Percentiles rank a stretch among this genome's conserved stretches.
These are phyloP conservation scores for Xenopus tropicalis DNA, from an alignment of 2,113 vertebrate genomes.

Conservation along the genomic window DNA sequence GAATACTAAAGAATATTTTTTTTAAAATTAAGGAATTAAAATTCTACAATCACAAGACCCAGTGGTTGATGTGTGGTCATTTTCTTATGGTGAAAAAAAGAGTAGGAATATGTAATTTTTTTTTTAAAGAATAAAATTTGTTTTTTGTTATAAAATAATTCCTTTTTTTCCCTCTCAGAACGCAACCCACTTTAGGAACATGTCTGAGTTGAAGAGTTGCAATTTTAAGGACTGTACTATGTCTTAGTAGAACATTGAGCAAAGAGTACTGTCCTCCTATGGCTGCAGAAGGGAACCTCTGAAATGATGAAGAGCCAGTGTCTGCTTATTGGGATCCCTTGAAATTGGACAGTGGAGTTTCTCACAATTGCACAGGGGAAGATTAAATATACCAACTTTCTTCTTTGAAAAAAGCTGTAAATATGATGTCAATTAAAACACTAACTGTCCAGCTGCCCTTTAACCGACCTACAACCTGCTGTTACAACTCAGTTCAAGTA, in stretches of 20 bases:
- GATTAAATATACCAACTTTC: not conserved
- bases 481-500: too few relatives aligned
- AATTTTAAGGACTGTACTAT: not conserved
- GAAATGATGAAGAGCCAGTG: not conserved
- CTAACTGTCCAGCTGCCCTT: not conserved
- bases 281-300: not conserved
- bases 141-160: slow-evolving; percentile 31
- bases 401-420: not conserved
- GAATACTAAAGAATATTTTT: not conserved
- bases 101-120: not conserved
- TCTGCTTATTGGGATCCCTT: not conserved
- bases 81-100: not conserved
- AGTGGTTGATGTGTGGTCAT: slow-evolving; percentile 1
- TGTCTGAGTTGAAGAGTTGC: not conserved
- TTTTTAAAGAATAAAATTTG: slow-evolving; percentile 28
- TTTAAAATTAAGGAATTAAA: not conserved
- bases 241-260: not conserved
- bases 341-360: not conserved
- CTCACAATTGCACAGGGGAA: not conserved
- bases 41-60: slow-evolving; percentile 8
- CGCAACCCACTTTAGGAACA: not conserved
- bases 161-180: not conserved
- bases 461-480: not conserved
- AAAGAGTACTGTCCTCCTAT: not conserved
- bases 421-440: not conserved